Evolutionary conservation across 2,888 invertebrate species (phyloP).

Genomic region (Eupithecia subfuscata): DNA sequence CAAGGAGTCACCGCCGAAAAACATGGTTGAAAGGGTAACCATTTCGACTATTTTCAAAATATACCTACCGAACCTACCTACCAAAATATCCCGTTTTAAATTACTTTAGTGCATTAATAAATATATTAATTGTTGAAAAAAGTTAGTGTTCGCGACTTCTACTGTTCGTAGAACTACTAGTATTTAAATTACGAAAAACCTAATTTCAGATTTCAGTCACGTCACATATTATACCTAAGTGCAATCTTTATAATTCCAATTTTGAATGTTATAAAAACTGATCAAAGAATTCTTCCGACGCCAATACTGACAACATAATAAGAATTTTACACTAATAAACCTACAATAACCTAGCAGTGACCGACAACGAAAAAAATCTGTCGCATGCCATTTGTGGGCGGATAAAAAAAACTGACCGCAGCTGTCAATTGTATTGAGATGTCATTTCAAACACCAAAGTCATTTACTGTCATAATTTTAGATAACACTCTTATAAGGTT

Average conservation of each 20-base stretch:
- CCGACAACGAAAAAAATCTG: constrained; percentile 54
- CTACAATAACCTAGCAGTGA: constrained; percentile 56
- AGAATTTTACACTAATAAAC: constrained; percentile 47
- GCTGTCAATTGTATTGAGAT: constrained; percentile 79
- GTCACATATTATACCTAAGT: not conserved
- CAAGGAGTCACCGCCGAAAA: no score
- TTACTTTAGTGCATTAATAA: no score
- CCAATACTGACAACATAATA: constrained; percentile 28
- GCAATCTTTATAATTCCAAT: constrained; percentile 10
- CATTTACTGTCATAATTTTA: constrained; percentile 10
- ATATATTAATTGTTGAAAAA: no score
- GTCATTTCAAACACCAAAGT: constrained; percentile 54
- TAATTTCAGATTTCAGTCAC: not conserved
- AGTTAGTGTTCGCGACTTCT: no score
- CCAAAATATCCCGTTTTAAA: no score
- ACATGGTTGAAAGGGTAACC: no score
- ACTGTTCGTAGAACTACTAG: no score
- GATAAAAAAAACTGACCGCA: constrained; percentile 69
- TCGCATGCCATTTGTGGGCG: constrained; percentile 52
- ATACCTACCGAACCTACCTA: no score
- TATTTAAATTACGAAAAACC: not conserved
- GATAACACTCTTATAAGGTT: constrained; percentile 19
- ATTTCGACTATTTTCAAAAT: no score
- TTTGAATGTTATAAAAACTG: not conserved
- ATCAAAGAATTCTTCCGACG: constrained; percentile 17